A percentile compares a stretch with the other conserved stretches of the same genome.
These are phyloP conservation scores for Artibeus jamaicensis DNA, from an alignment of 2,797 vertebrate genomes.

Conservation along the genomic window DNA sequence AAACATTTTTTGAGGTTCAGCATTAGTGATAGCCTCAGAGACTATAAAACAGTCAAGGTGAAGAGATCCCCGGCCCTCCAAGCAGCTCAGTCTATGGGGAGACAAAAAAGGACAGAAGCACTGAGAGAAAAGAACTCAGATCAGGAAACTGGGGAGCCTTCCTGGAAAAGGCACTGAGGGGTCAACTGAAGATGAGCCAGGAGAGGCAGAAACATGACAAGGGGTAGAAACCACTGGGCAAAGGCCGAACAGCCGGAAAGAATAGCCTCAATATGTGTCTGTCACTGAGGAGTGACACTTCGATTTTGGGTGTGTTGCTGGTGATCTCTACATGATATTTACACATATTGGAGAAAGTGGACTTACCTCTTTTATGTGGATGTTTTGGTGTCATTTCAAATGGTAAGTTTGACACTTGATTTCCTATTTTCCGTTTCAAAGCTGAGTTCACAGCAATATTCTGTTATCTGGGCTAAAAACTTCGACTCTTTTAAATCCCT, in stretches of 20 bases:
- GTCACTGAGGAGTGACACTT: not conserved
- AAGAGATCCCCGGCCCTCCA: not conserved
- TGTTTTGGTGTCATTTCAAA: slow-evolving; percentile 23
- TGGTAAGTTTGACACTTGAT: not conserved
- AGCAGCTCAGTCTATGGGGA: not conserved
- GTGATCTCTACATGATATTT: not conserved
- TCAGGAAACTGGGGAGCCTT: not conserved
- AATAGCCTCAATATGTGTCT: not conserved
- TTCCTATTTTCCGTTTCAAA: not conserved
- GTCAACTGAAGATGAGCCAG: not conserved
- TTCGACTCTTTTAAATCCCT: not conserved
- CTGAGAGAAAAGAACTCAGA: not conserved
- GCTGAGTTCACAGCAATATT: not conserved
- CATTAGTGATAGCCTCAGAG: not conserved
- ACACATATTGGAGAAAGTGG: not conserved
- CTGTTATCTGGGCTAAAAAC: not conserved
- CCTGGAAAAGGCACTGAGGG: not conserved
- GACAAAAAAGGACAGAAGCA: not conserved
- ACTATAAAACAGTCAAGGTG: not conserved
- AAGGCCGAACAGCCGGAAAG: not conserved
- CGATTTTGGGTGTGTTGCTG: not conserved
- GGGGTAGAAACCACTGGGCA: not conserved
- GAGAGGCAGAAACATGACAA: not conserved
- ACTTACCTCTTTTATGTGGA: not conserved
- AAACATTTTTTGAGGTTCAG: not conserved